These are phyloP conservation scores for Crotophaga sulcirostris DNA, from an alignment of 2,113 vertebrate species.

Conservation along the genomic window DNA sequence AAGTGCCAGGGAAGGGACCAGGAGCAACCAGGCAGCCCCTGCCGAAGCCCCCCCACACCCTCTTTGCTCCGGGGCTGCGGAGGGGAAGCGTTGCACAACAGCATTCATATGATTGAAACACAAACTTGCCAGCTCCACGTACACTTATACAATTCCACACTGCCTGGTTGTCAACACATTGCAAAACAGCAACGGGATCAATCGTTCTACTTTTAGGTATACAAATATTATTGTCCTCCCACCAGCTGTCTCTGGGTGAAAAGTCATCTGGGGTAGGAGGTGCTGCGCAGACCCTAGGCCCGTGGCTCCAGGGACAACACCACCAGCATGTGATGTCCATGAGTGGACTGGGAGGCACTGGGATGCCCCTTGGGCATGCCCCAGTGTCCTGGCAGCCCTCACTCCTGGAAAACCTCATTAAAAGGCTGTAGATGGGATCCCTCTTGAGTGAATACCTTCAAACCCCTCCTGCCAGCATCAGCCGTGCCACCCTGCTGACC, in stretches of 20 bases:
- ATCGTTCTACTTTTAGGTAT: conserved; percentile 26
- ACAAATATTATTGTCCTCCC: conserved; percentile 3
- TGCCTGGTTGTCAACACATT: background rate
- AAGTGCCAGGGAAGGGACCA: no score
- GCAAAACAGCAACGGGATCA: conserved; percentile 35
- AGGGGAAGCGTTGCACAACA: conserved; percentile 27
- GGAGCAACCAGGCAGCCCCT: background rate
- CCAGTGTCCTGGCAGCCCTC: background rate
- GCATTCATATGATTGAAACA: background rate
- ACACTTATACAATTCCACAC: conserved; percentile 31
- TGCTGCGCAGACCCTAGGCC: background rate
- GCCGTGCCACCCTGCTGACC: background rate
- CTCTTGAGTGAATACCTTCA: accelerated
- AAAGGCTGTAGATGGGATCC: background rate
- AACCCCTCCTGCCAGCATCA: background rate
- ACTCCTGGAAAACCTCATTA: background rate
- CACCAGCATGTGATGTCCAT: accelerated
- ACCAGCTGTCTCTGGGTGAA: background rate
- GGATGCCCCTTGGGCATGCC: background rate
- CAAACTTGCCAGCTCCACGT: background rate
- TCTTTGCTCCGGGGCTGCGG: background rate
- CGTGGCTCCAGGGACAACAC: accelerated
- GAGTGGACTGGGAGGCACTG: background rate
- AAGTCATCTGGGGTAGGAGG: background rate
- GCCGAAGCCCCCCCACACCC: background rate